Evolutionary conservation across 2,797 vertebrate genomes (phyloP).

Genomic region (Cryptoblepharus egeriae): DNA sequence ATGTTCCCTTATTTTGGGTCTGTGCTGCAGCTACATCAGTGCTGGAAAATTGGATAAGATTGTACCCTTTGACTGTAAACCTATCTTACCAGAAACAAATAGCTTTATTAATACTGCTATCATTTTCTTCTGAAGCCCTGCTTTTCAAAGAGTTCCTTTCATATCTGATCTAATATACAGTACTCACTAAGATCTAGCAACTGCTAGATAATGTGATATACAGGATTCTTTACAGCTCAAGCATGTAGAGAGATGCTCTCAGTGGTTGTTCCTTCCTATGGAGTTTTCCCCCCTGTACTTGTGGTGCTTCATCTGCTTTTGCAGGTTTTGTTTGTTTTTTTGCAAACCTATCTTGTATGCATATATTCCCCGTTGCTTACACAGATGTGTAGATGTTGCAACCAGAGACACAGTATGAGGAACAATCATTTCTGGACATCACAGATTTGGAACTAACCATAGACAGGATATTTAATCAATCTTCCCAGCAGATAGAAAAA

Average conservation of each 20-base stretch:
- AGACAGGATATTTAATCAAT: constrained; percentile 48
- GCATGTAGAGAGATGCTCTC: not conserved
- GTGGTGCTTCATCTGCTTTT: not conserved
- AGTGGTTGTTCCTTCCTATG: not conserved
- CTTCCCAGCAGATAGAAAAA: constrained; percentile 55
- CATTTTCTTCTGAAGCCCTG: not conserved
- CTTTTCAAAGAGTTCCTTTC: not conserved
- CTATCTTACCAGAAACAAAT: too few species aligned
- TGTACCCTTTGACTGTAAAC: too few species aligned
- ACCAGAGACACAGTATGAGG: not conserved
- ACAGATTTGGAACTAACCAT: not conserved
- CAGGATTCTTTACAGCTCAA: not conserved
- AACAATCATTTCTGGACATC: constrained; percentile 37
- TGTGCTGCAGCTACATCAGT: too few species aligned
- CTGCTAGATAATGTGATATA: not conserved
- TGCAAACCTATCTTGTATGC: not conserved
- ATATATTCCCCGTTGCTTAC: constrained; percentile 8
- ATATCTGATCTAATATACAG: too few species aligned
- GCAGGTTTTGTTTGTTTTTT: not conserved
- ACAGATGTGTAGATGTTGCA: constrained; percentile 1
- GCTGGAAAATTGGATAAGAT: too few species aligned
- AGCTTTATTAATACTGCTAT: not conserved
- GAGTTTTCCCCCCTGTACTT: not conserved
- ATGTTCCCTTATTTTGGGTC: too few species aligned
- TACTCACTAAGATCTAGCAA: not conserved